These are phyloP conservation scores for Malacoctenus gilli DNA, from an alignment of 2,797 vertebrate species.

Conservation along the genomic window DNA sequence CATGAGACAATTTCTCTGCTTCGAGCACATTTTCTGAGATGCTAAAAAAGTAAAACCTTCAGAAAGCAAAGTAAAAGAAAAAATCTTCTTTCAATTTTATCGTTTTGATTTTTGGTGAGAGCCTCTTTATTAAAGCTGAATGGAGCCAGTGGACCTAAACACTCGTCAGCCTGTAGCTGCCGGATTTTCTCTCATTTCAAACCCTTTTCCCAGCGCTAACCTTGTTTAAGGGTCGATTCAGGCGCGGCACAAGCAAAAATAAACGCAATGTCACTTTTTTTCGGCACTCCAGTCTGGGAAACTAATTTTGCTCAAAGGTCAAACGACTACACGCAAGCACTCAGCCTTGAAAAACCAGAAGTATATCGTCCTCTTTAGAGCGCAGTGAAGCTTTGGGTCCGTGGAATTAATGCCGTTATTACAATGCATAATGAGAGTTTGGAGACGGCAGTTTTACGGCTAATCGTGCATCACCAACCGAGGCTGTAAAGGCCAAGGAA, in stretches of 20 bases:
- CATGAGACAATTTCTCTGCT: not conserved
- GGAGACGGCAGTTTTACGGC: not conserved
- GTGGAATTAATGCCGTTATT: not conserved
- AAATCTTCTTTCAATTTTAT: not conserved
- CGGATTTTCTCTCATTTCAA: too few species aligned
- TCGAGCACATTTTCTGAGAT: slow-evolving; percentile 23
- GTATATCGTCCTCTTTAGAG: not conserved
- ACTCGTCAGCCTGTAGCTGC: too few species aligned
- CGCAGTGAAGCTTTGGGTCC: not conserved
- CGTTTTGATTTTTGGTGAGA: not conserved
- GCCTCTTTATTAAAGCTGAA: not conserved
- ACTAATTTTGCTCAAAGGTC: not conserved
- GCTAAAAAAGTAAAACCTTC: slow-evolving; percentile 24
- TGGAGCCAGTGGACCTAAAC: slow-evolving; percentile 8
- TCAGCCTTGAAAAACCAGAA: not conserved
- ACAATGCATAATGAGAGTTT: not conserved
- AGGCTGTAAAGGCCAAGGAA: slow-evolving; percentile 4
- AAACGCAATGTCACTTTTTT: not conserved
- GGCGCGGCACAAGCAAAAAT: not conserved
- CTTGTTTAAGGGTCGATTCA: not conserved
- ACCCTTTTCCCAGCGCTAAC: too few species aligned
- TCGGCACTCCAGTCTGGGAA: not conserved
- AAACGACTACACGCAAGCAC: too few species aligned
- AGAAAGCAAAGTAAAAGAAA: not conserved
- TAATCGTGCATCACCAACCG: not conserved